Evolutionary conservation across 2,113 vertebrate genomes (phyloP), one percentile per base, ranked within the genome.

Genomic region (Hyla sarda): DNA sequence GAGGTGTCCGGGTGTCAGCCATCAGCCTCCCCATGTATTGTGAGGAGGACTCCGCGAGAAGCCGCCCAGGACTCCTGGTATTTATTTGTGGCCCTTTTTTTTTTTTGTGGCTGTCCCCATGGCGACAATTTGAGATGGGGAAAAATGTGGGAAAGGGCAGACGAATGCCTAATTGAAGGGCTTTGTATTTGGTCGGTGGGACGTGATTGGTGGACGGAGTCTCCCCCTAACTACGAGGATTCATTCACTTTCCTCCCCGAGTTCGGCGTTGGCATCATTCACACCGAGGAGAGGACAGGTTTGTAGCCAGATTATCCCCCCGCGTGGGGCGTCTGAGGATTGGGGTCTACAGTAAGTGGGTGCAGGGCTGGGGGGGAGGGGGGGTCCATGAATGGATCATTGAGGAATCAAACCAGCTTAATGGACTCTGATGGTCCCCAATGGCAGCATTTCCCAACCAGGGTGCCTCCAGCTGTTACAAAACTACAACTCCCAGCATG

Each of bases 171-270:
- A 95, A 96, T 96, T 95, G 96, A 95, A 94, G 94, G 90, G 89
- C 96, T 97, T 99, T 98, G 98, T 98, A 95, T 96, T 94, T 94
- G 95, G 93, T 94, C 95, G 96, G 97, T 95, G 96, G 96, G 96
- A 97, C 96, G 96, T 99, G 97, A 99, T 99, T 99, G 98, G 98
- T 95, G 96, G 95, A 95, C 95, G 95, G 93, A 69, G 93, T 95
- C 96, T 94, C 91, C 92, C 95, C 97, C 96, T 94, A 98, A 98
- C 96, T 97, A 96, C 89, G 93, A 90, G 91, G 95, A 97, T 98
- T 97, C 96, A 98, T 98, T 98, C 97, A 98, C 94, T 95, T 97
- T 95, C 92, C 96, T 97, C 91, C 89, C 90, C 90, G 91, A 37
- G 65, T 2, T 90, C 91, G 30, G 32, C 62, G n/a, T 41, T 91